Evolutionary conservation across 2,797 vertebrate genomes (phyloP).

Genomic region (Heteromormyrus szaboi): DNA sequence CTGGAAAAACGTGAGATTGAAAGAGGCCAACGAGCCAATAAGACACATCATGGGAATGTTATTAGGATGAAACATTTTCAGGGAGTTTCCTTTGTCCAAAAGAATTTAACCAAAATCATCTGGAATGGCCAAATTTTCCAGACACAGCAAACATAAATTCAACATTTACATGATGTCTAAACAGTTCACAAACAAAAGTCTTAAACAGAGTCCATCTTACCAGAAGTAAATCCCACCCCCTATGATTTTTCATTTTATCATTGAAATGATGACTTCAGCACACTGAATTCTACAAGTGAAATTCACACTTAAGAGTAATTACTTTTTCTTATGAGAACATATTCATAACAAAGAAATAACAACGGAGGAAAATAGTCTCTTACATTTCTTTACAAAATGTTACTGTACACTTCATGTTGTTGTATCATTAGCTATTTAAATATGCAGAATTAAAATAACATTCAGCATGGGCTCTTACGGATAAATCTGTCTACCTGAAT

Average conservation of each 20-base stretch:
- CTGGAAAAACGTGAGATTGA: neutral
- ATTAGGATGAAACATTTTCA: neutral
- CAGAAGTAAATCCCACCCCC: neutral
- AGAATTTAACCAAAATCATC: neutral
- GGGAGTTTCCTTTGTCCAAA: neutral
- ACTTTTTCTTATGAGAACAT: neutral
- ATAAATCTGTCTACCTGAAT: neutral
- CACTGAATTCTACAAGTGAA: neutral
- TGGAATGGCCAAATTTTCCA: neutral
- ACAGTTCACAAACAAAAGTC: neutral
- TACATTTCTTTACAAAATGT: conserved; percentile 1
- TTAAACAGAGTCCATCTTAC: neutral
- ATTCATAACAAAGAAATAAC: neutral
- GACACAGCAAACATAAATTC: neutral
- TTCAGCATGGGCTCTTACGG: neutral
- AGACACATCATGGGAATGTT: neutral
- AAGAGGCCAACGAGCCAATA: neutral
- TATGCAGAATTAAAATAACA: neutral
- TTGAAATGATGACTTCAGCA: neutral
- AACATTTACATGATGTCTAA: neutral
- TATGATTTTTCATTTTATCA: neutral
- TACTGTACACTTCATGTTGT: neutral
- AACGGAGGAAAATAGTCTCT: neutral
- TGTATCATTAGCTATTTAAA: neutral
- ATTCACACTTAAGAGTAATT: neutral